These are phyloP conservation scores for Microtus oregoni DNA, from an alignment of 2,113 vertebrate species.

Conservation along the genomic window DNA sequence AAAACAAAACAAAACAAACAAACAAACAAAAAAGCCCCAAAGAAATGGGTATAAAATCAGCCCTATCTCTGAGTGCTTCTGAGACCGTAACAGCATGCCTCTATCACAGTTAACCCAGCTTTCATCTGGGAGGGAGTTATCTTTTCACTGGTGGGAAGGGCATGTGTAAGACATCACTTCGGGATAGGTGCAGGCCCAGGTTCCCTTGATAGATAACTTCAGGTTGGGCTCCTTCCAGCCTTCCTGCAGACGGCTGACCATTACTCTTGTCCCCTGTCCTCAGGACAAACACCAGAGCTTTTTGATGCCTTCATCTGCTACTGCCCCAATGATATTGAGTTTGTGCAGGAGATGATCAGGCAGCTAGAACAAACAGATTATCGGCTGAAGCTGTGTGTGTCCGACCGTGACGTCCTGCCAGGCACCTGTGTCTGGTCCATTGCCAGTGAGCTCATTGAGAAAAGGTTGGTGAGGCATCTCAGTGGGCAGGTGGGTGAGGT, in stretches of 20 bases:
- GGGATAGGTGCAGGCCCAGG: background rate
- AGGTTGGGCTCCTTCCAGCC: background rate
- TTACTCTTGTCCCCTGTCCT: background rate
- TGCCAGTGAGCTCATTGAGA: conserved; percentile 97
- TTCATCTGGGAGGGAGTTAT: background rate
- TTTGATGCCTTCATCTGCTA: conserved; percentile 99
- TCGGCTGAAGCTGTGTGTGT: conserved; percentile 96
- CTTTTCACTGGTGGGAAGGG: background rate
- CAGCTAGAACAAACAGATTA: conserved; percentile 93
- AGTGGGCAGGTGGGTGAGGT: background rate
- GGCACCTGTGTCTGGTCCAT: conserved; percentile 97
- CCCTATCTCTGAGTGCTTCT: background rate
- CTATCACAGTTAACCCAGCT: background rate
- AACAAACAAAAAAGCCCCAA: too few species aligned
- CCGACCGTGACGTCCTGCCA: conserved; percentile 96
- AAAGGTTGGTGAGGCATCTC: conserved; percentile 85
- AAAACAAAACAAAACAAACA: too few species aligned
- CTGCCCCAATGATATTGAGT: conserved; percentile 94
- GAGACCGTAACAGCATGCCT: background rate
- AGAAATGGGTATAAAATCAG: background rate
- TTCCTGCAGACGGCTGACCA: background rate
- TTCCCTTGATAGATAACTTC: background rate
- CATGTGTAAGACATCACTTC: too few species aligned
- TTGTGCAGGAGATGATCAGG: conserved; percentile 97
- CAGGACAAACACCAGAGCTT: conserved; percentile 89